Conservation (phyloP, 2,888 invertebrate species). For the Odontocolon sp. region DNA sequence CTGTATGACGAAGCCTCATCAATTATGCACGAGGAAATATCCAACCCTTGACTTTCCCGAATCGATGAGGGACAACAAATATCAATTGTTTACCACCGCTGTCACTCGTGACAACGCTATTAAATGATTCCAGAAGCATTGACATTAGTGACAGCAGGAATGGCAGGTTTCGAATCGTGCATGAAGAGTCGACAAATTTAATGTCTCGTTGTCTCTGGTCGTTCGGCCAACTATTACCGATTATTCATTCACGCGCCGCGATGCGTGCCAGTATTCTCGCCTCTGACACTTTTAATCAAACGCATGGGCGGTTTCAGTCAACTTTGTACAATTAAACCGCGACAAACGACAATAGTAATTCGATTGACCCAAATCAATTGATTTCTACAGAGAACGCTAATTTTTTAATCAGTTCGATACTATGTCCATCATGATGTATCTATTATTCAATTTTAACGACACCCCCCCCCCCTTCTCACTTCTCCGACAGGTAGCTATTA, state of each 20-base stretch:
- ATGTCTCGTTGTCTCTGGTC: constrained; percentile 39
- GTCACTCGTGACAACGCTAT: constrained; percentile 25
- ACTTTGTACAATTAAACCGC: constrained; percentile 39
- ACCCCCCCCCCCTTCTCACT: background rate
- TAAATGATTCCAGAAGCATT: constrained; percentile 42
- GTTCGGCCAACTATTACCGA: constrained; percentile 41
- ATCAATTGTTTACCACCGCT: constrained; percentile 51
- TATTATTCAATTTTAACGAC: constrained; percentile 9
- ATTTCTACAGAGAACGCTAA: background rate
- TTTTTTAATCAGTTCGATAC: background rate
- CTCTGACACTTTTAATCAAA: background rate
- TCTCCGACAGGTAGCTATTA: constrained; percentile 82
- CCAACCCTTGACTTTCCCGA: constrained; percentile 22
- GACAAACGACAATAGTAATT: constrained; percentile 38
- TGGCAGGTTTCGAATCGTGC: constrained; percentile 19
- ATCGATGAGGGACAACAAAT: constrained; percentile 23
- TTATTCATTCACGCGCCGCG: constrained; percentile 50
- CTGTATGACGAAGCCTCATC: constrained; percentile 65
- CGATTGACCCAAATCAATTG: constrained; percentile 16
- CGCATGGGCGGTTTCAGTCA: constrained; percentile 5
- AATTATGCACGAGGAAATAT: constrained; percentile 72
- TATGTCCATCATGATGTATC: background rate
- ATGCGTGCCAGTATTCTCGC: constrained; percentile 18
- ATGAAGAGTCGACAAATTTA: constrained; percentile 18
- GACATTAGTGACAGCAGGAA: background rate